Conservation (phyloP, 2,888 invertebrate genomes). For the Xestia sexstrigata region DNA sequence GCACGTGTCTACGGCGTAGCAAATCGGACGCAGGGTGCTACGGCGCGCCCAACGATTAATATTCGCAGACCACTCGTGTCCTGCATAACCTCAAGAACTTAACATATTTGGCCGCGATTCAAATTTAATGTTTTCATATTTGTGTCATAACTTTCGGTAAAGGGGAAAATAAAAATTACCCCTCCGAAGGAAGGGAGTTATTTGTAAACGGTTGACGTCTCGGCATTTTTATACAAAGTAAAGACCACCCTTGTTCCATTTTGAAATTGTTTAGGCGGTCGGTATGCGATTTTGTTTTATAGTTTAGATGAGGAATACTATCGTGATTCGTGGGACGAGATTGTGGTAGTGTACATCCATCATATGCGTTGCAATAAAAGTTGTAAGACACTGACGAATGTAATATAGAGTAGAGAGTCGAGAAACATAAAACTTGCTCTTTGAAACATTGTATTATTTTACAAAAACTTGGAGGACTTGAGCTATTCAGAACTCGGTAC, state of each 20-base stretch:
- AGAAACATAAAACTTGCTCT: constrained; percentile 80
- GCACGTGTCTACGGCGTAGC: constrained; percentile 84
- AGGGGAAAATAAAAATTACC: constrained; percentile 87
- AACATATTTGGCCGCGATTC: constrained; percentile 88
- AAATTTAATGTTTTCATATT: constrained; percentile 89
- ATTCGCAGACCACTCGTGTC: constrained; percentile 80
- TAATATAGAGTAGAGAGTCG: constrained; percentile 80
- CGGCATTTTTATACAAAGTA: constrained; percentile 87
- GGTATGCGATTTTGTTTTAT: constrained; percentile 82
- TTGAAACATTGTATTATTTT: constrained; percentile 79
- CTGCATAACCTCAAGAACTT: constrained; percentile 82
- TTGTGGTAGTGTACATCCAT: constrained; percentile 81
- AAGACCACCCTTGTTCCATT: constrained; percentile 82
- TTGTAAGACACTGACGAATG: constrained; percentile 88
- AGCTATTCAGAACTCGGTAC: constrained; percentile 70
- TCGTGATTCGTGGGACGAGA: constrained; percentile 76
- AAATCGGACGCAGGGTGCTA: constrained; percentile 65
- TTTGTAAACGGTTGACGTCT: constrained; percentile 89
- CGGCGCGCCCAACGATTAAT: constrained; percentile 77
- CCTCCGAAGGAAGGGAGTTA: constrained; percentile 83
- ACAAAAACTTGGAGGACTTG: constrained; percentile 73
- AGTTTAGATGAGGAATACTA: constrained; percentile 75
- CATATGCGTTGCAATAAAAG: constrained; percentile 87
- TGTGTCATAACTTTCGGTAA: constrained; percentile 87
- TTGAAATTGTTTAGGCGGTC: constrained; percentile 86